Base-by-base conservation (phyloP, 2,888 invertebrate genomes). In the Dysmachus trigonus region DNA sequence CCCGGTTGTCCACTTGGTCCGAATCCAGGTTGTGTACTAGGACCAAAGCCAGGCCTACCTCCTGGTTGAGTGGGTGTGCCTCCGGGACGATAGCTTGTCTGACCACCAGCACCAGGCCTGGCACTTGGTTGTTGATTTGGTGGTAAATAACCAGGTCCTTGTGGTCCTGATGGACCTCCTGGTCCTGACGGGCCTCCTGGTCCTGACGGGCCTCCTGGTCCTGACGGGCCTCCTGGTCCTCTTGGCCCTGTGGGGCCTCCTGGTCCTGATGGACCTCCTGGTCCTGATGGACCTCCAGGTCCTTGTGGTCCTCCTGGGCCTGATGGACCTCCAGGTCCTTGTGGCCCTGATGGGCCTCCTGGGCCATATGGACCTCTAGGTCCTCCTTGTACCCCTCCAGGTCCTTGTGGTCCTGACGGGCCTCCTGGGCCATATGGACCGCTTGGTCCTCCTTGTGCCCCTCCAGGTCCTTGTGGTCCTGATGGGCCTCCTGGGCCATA, bases 401-500 rank as follows among this genome's bases (percentile, higher is more conserved):
- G 31, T 87, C 87, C 76, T 86, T 86, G 62, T 88, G 87, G 88
- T 4, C 76, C 87, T 15, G 15, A 22, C 30, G 47, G 62, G 8
- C 72, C 33, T 30, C 27, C 30, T 22, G 76, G 35, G 22, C 51
- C 31, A n/a, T 22, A 27, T 18, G 88, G 88, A 22, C 88, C 87
- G 0, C 77, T 88, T 4, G 88, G 89, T 6, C 51, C 38, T 6
- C 51, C 38, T 0, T 13, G 3, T 41, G 15, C 13, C 1, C 38
- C 51, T 51, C 51, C 7, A 15, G 51, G 51, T 7, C 51, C 51
- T 0, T 6, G 6, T 51, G 51, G 51, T 1, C 51, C 51, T 6
- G 1, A 7, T 18, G 51, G 51, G 2, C 18, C 51, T 8, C 7
- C 0, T 51, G 18, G 87, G 0, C 38, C 38, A 3, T 3, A 2